A percentile compares a stretch with the other conserved stretches of the same genome.
Evolutionary conservation across 2,113 vertebrate genomes (phyloP).

Genomic region (Phoxinus phoxinus): DNA sequence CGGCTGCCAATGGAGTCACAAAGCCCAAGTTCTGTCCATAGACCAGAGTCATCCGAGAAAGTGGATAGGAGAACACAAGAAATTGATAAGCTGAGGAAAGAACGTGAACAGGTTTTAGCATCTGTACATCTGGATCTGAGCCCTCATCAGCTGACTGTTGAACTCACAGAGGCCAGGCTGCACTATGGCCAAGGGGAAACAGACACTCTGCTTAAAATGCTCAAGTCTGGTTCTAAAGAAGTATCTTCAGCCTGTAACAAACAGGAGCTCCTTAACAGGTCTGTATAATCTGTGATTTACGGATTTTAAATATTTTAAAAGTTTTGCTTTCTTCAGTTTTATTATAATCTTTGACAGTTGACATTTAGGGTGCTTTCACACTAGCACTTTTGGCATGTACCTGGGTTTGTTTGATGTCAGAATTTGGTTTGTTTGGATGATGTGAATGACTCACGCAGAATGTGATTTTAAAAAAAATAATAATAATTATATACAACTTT

Average conservation of each 20-base stretch:
- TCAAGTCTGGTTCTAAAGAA: slow-evolving; percentile 77
- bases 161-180: slow-evolving; percentile 90
- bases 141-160: slow-evolving; percentile 83
- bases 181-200: slow-evolving; percentile 88
- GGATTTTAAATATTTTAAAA: not conserved
- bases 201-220: slow-evolving; percentile 83
- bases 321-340: not conserved
- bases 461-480: no score
- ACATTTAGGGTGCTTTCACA: not conserved
- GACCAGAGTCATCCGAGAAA: slow-evolving; percentile 28
- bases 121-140: slow-evolving; percentile 81
- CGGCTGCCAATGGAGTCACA: slow-evolving; percentile 41
- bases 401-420: not conserved
- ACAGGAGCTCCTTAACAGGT: slow-evolving; percentile 84
- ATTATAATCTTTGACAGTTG: no score
- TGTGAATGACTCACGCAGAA: not conserved
- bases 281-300: slow-evolving; percentile 3
- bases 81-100: slow-evolving; percentile 78
- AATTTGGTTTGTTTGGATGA: not conserved
- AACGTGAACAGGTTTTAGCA: slow-evolving; percentile 84
- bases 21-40: slow-evolving; percentile 36
- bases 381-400: not conserved
- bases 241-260: slow-evolving; percentile 67
- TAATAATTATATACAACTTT: not conserved
- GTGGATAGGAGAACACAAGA: slow-evolving; percentile 70